Evolutionary conservation across 2,113 vertebrate genomes (phyloP).

Genomic region (Arothron firmamentum): DNA sequence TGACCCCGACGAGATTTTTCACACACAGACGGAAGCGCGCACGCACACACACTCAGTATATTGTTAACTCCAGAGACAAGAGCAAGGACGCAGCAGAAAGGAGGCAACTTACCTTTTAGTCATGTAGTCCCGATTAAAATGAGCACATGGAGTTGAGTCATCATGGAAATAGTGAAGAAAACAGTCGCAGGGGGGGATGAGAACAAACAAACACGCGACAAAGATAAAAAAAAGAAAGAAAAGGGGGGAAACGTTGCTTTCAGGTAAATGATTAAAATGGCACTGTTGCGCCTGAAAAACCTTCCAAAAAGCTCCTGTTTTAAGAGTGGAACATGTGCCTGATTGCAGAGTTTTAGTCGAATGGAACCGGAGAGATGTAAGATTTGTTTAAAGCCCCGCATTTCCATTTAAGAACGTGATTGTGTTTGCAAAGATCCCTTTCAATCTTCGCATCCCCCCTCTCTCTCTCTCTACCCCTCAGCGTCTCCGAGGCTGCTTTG

Average conservation of each 20-base stretch:
- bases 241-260: slow-evolving; percentile 66
- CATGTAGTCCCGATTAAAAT: slow-evolving; percentile 60
- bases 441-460: slow-evolving; percentile 78
- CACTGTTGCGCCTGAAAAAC: slow-evolving; percentile 65
- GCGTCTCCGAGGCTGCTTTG: slow-evolving; percentile 84
- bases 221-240: slow-evolving; percentile 59
- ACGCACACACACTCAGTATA: slow-evolving; percentile 12
- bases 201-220: slow-evolving; percentile 70
- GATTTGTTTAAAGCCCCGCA: slow-evolving; percentile 85
- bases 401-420: slow-evolving; percentile 89
- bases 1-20: slow-evolving; percentile 62
- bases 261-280: slow-evolving; percentile 78
- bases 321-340: slow-evolving; percentile 73
- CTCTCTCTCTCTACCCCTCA: slow-evolving; percentile 76
- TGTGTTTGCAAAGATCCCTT: slow-evolving; percentile 88
- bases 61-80: slow-evolving; percentile 37
- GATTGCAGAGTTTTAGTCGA: slow-evolving; percentile 82
- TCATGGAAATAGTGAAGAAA: slow-evolving; percentile 62
- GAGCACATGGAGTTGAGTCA: slow-evolving; percentile 37
- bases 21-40: slow-evolving; percentile 1
- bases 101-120: slow-evolving; percentile 73
- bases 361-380: slow-evolving; percentile 84
- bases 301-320: slow-evolving; percentile 63
- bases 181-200: slow-evolving; percentile 57
- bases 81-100: slow-evolving; percentile 56